Base-by-base conservation (phyloP, 2,113 vertebrate genomes). In the Syrmaticus mikado region DNA sequence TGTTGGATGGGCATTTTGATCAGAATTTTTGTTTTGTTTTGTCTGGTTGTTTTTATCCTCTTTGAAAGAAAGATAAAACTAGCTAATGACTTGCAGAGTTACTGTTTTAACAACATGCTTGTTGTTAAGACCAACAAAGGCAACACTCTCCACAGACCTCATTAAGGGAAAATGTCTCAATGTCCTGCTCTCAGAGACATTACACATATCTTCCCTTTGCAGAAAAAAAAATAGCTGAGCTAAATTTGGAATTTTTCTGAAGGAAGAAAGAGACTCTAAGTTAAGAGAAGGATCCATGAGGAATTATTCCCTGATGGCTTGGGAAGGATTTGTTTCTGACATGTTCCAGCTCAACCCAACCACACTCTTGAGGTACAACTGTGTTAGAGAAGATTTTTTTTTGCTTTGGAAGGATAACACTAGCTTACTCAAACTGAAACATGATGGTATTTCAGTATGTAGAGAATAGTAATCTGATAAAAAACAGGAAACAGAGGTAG, bases 21-120 rank as follows among this genome's bases (percentile, higher is more conserved):
- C 72, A 81, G 53, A 46, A 15, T 16, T 38, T 38, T 43, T 28
- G 52, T 28, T 53, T 27, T 8, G 4, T 53, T 53, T 41, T 41
- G 36, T 48, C 3, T 79, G 15, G 8, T 75, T 75, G 50, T 41
- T 79, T 38, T 72, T 75, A 46, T 34, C 24, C 71, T 52, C 46
- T 82, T 82, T 90, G 57, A 81, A 87, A 76, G 41, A 72, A 85
- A 86, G 61, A 89, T 61, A 81, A 92, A 96, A 72, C 43, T 38
- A 71, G 34, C 11, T 85, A 89, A 89, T 68, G 52, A 92, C 64
- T 43, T 68, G 43, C 77, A 84, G 88, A 62, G 34, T 28, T 92
- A 89, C 70, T 93, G 61, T 45, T 74, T 65, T 28, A 64, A 64
- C 38, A 40, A 40, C 36, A 58, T 62, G 60, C 75, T 43, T 83